phyloP scores from a whole-genome alignment of 2,888 invertebrate genomes.

The Acrocyrtus sp. region DNA sequence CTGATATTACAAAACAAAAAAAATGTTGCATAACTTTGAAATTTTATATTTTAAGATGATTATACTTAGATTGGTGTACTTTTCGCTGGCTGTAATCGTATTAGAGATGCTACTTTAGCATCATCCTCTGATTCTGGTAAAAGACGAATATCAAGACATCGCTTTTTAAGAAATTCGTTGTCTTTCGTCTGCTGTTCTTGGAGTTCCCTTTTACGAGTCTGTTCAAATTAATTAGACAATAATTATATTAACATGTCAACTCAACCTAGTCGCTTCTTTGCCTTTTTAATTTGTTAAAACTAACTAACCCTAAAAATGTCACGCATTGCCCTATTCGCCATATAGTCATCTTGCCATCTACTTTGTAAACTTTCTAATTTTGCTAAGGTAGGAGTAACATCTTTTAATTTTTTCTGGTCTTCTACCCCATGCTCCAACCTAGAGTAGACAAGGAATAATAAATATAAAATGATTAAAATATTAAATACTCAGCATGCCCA shows the following conservation, averaged over 20 bases:
- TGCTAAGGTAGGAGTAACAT: constrained; percentile 78
- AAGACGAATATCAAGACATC: constrained; percentile 80
- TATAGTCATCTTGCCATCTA: constrained; percentile 92
- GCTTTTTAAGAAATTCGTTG: constrained; percentile 76
- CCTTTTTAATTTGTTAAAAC: too few relatives aligned
- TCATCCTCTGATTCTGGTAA: constrained; percentile 85
- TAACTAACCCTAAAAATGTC: constrained; percentile 84
- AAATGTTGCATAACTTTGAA: too few relatives aligned
- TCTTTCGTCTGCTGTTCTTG: constrained; percentile 77
- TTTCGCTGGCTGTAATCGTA: constrained; percentile 74
- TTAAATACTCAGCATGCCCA: neutral
- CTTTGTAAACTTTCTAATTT: constrained; percentile 80
- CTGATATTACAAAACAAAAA: constrained; percentile 39
- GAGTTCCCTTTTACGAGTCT: constrained; percentile 80
- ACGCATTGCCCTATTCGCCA: constrained; percentile 86
- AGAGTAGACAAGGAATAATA: constrained; percentile 1
- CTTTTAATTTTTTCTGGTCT: constrained; percentile 78
- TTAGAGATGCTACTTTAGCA: constrained; percentile 79
- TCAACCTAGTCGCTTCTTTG: neutral
- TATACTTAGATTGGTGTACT: constrained; percentile 65
- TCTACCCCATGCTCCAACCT: constrained; percentile 91
- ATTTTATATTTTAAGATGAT: too few relatives aligned
- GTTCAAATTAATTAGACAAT: constrained; percentile 63
- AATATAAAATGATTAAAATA: neutral
- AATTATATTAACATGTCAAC: neutral